phyloP scores from a whole-genome alignment of 2,888 invertebrate species.

The Macrosoma leucophasiata region DNA sequence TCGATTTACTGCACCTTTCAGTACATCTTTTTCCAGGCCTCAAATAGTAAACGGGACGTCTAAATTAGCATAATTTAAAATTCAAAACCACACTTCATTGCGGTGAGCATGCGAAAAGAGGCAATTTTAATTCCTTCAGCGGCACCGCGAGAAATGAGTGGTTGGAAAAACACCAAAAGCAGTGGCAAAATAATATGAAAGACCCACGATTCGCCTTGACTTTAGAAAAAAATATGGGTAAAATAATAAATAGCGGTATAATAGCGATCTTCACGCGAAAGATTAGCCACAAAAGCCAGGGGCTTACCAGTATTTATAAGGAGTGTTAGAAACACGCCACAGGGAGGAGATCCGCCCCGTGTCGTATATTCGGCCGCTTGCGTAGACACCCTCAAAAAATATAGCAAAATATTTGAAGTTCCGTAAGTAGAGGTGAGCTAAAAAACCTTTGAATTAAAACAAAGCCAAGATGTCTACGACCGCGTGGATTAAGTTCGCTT shows the following conservation, averaged over 20 bases:
- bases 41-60: conserved; percentile 34
- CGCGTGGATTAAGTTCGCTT: no score
- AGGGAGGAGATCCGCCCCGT: conserved; percentile 34
- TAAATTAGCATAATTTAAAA: conserved; percentile 60
- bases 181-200: no score
- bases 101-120: conserved; percentile 49
- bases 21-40: no score
- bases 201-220: conserved; percentile 52
- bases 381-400: conserved; percentile 16
- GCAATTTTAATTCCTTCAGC: conserved; percentile 58
- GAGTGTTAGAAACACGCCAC: conserved; percentile 64
- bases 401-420: background rate
- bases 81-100: conserved; percentile 56
- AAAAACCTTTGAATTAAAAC: background rate
- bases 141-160: conserved; percentile 39
- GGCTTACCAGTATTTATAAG: conserved; percentile 74
- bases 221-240: conserved; percentile 58
- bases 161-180: conserved; percentile 39
- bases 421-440: background rate
- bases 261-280: conserved; percentile 72
- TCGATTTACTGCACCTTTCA: no score
- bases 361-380: conserved; percentile 22
- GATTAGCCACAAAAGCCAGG: conserved; percentile 72
- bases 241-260: conserved; percentile 73
- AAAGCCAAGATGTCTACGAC: no score